Percentiles rank a stretch among this genome's conserved stretches.
Evolutionary conservation across 1,140 invertebrate genomes (phyloP).

Genomic region (Atta cephalotes): DNA sequence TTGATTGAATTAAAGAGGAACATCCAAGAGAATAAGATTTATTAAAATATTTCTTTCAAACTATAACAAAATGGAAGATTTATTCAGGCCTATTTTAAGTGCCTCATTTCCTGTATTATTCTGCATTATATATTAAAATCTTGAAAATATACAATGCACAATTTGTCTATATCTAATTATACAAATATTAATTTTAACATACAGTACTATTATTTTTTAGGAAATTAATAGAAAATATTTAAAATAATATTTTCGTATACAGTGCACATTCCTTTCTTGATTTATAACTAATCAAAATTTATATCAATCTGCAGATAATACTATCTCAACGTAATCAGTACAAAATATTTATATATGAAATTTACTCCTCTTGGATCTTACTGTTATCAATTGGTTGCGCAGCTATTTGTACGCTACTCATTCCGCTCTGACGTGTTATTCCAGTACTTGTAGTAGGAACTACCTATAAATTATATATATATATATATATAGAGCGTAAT

Average conservation of each 20-base stretch:
- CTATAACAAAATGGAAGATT: too few relatives aligned
- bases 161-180: slow-evolving; percentile 6
- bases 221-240: not conserved
- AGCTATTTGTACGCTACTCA: slow-evolving; percentile 26
- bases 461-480: slow-evolving; percentile 32
- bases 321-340: slow-evolving; percentile 22
- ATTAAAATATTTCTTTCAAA: too few relatives aligned
- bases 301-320: slow-evolving; percentile 28
- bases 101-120: not conserved
- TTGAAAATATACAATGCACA: not conserved
- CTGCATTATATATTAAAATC: not conserved
- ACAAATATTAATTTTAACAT: slow-evolving; percentile 18
- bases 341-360: not conserved
- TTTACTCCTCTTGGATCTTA: slow-evolving; percentile 45
- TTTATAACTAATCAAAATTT: not conserved
- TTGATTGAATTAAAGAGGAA: too few relatives aligned
- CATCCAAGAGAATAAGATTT: too few relatives aligned
- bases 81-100: not conserved
- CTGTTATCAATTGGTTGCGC: slow-evolving; percentile 27
- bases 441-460: slow-evolving; percentile 20
- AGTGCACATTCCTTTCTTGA: not conserved
- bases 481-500: slow-evolving; percentile 9
- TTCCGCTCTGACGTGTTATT: not conserved
- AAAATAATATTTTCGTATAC: slow-evolving; percentile 52
- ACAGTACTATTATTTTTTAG: not conserved